Percentiles rank a stretch among this genome's conserved stretches.
These are phyloP conservation scores for Macrosiphum euphorbiae DNA, from an alignment of 2,888 invertebrate species.

Conservation along the genomic window DNA sequence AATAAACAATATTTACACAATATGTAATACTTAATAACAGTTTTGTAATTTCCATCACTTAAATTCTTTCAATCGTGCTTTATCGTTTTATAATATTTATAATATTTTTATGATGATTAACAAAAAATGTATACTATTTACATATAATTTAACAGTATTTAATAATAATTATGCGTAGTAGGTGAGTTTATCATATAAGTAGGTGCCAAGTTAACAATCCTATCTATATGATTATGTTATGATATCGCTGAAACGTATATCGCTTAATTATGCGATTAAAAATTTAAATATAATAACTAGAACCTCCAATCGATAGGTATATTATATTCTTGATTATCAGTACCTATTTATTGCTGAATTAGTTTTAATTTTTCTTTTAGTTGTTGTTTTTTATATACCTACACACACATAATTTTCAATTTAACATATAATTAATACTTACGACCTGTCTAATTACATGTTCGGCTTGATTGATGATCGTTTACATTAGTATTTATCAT, in stretches of 20 bases:
- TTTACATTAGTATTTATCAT: neutral
- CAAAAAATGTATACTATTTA: neutral
- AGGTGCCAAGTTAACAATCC: neutral
- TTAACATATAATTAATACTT: neutral
- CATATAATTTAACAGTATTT: neutral
- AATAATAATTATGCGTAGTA: neutral
- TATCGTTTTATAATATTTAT: neutral
- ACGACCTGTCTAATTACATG: neutral
- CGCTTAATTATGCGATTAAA: neutral
- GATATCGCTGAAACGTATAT: constrained; percentile 19
- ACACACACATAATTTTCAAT: neutral
- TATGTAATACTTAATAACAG: neutral
- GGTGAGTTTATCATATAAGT: neutral
- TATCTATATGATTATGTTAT: neutral
- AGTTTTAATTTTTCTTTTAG: neutral
- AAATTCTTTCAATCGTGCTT: neutral
- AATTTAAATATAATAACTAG: neutral
- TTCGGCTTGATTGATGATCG: neutral
- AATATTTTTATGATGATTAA: neutral
- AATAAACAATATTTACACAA: neutral
- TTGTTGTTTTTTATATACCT: neutral
- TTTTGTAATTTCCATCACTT: neutral
- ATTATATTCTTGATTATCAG: constrained; percentile 12
- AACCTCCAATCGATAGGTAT: neutral
- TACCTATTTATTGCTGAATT: constrained; percentile 17